Conservation (phyloP, 92 coral and sea anemone genomes). For the Desmophyllum pertusum region DNA sequence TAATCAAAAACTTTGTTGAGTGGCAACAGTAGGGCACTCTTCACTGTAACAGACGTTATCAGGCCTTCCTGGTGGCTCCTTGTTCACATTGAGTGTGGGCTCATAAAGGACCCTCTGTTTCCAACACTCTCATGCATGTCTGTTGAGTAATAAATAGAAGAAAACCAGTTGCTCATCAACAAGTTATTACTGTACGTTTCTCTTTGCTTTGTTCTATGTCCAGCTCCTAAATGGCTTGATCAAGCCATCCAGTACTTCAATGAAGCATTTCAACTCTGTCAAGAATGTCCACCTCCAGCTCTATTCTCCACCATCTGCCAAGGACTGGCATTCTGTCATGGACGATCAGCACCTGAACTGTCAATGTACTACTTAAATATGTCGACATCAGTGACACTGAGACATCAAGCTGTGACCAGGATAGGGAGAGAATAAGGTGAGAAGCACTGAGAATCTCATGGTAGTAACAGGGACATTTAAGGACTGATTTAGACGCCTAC, state of each 20-base stretch:
- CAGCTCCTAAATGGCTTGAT: slow-evolving; percentile 41
- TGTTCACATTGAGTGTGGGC: too few species aligned
- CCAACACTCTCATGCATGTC: too few species aligned
- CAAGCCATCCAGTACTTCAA: slow-evolving; percentile 57
- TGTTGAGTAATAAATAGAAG: neutral
- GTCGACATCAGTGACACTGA: slow-evolving; percentile 76
- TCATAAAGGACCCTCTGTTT: too few species aligned
- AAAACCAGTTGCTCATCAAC: neutral
- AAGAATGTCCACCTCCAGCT: slow-evolving; percentile 70
- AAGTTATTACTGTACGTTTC: neutral
- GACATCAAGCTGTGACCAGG: slow-evolving; percentile 83
- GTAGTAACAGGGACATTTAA: too few species aligned
- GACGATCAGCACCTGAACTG: slow-evolving; percentile 56
- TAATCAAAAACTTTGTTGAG: too few species aligned
- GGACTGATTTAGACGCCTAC: too few species aligned
- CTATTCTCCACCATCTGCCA: slow-evolving; percentile 80
- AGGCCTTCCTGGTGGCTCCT: too few species aligned
- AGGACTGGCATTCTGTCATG: slow-evolving; percentile 80
- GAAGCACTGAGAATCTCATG: too few species aligned
- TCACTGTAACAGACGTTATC: too few species aligned
- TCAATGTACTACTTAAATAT: slow-evolving; percentile 78
- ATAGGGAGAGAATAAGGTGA: slow-evolving; percentile 86
- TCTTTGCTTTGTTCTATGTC: neutral
- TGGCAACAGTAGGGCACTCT: too few species aligned
- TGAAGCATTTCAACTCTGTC: slow-evolving; percentile 77